Percentiles rank a stretch among this genome's conserved stretches.
Evolutionary conservation across 2,113 vertebrate genomes (phyloP).

Genomic region (Heterotis niloticus): DNA sequence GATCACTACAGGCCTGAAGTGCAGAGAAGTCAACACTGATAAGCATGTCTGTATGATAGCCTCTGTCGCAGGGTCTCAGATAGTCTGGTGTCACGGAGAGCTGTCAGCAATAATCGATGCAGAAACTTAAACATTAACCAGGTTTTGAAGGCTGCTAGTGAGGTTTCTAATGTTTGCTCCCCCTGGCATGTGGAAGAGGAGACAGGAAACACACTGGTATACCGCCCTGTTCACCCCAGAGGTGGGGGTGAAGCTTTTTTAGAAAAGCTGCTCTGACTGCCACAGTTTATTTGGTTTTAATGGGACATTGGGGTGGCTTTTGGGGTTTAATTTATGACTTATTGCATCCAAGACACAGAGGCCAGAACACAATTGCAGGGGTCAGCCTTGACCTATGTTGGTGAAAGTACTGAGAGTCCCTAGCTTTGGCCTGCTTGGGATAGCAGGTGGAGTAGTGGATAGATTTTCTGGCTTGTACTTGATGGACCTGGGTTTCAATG

Average conservation of each 20-base stretch:
- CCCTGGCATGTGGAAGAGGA: neutral
- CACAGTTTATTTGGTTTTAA: neutral
- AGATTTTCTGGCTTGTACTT: neutral
- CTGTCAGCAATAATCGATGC: neutral
- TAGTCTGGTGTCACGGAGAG: no score
- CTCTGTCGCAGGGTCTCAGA: slow-evolving; percentile 28
- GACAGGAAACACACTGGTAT: neutral
- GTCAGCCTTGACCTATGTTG: neutral
- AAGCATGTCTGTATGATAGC: slow-evolving; percentile 39
- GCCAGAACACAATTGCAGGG: neutral
- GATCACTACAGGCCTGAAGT: slow-evolving; percentile 42
- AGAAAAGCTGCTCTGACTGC: neutral
- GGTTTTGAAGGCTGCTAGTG: neutral
- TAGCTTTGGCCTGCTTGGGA: neutral
- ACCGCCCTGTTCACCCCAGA: neutral
- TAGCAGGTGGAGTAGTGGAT: neutral
- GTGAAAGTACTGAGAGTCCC: neutral
- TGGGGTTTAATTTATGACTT: neutral
- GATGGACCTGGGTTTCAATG: neutral
- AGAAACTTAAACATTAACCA: slow-evolving; percentile 12
- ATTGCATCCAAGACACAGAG: neutral
- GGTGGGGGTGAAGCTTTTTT: neutral
- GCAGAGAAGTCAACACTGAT: slow-evolving; percentile 53
- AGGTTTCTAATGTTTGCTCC: neutral
- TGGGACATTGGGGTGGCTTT: neutral